Evolutionary conservation across 37 sponge, comb jelly and placozoan species (phyloP), one percentile per base, ranked within the genome.

Genomic region (Cliona cf. orientalis): DNA sequence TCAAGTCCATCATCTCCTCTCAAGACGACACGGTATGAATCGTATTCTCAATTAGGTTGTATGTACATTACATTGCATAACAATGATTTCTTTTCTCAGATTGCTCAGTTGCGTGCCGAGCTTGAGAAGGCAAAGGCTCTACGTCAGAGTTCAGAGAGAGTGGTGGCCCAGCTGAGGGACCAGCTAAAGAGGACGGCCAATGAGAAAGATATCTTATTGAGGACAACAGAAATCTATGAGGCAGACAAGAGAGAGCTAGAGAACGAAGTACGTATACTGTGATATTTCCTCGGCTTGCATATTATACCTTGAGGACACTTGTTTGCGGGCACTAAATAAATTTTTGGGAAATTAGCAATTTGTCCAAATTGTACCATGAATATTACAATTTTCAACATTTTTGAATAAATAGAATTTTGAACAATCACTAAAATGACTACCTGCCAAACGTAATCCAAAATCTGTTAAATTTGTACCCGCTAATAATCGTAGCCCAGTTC

Each of bases 191-290:
- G 32, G 11, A 35, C 62, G 12, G 14, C 60, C 0, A 45, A 81
- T 19, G 75, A 87, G 80, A 90, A 75, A 53, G 72, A 87, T 17
- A 36, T 70, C 34, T 77, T 94, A 26, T 29, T 80, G 72, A 83
- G 58, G 66, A 79, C 91, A 11, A 72, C 78, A 0, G 72, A 83
- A 38, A 40, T 69, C 36, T 91, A 88, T 42, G 64, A 88, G 46
- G 72, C 41, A 28, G 78, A 91, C 55, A 85, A 90, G 70, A 80
- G 88, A 22, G 84, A 86, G 32, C 87, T 93, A 32, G 78, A 86
- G 76, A 29, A 60, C 5, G 87, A 90, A 75, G 74, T 93, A 56
- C 25, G 56, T 26, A 58, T 6, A 62, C 7, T n/a, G n/a, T n/a
- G n/a, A n/a, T n/a, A n/a, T n/a, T n/a, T n/a, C n/a, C n/a, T n/a